Evolutionary conservation across 2,797 vertebrate species (phyloP).

Genomic region (Tokudaia muenninki): DNA sequence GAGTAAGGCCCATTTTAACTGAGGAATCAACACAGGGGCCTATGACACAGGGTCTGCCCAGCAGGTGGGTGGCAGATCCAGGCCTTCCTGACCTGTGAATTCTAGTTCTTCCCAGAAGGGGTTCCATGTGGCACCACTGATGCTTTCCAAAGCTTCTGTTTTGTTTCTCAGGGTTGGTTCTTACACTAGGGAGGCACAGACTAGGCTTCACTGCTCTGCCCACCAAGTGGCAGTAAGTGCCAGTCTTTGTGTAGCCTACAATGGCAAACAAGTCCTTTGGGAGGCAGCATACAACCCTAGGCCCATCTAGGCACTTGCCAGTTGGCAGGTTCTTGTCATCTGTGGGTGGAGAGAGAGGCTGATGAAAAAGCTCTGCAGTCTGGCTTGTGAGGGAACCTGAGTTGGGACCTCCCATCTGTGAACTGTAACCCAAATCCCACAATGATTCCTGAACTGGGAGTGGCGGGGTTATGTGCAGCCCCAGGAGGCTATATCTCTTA

Average conservation of each 20-base stretch:
- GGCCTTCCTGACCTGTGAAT: not conserved
- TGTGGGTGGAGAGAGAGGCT: not conserved
- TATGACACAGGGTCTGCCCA: too few species aligned
- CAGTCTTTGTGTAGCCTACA: not conserved
- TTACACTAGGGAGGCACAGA: accelerated
- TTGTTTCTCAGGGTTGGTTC: not conserved
- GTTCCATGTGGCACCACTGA: not conserved
- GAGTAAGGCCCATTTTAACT: not conserved
- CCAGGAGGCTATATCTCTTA: accelerated
- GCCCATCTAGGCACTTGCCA: not conserved
- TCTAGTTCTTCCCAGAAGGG: not conserved
- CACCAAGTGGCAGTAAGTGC: not conserved
- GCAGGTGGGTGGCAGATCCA: not conserved
- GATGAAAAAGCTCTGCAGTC: too few species aligned
- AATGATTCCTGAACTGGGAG: not conserved
- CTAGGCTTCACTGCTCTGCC: not conserved
- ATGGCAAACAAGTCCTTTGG: not conserved
- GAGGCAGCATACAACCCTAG: too few species aligned
- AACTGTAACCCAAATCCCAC: not conserved
- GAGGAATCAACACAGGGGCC: not conserved
- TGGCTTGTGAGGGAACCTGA: not conserved
- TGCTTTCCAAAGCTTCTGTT: not conserved
- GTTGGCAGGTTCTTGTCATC: not conserved
- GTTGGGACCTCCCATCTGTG: accelerated
- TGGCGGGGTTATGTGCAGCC: accelerated